These are phyloP conservation scores for Trachelus iudaicus DNA, from an alignment of 2,888 invertebrate species.

Conservation along the genomic window DNA sequence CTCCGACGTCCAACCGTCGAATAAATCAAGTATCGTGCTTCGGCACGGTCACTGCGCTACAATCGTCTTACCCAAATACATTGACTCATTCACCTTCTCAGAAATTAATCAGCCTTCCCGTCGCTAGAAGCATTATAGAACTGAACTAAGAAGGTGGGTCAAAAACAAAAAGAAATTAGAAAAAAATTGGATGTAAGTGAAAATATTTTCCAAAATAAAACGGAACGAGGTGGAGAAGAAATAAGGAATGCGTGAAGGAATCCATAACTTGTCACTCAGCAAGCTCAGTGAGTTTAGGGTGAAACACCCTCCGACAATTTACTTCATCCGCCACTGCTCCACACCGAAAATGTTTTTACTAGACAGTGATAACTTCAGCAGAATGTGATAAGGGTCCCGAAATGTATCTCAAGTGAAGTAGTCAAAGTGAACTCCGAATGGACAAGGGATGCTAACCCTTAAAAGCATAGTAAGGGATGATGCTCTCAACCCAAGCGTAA, in stretches of 20 bases:
- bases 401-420: background rate
- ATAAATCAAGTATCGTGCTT: background rate
- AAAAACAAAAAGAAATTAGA: background rate
- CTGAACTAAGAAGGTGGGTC: background rate
- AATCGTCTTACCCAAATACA: background rate
- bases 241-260: background rate
- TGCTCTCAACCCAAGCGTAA: background rate
- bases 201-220: background rate
- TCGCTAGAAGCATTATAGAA: background rate
- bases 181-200: background rate
- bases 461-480: background rate
- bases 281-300: background rate
- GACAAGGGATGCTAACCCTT: background rate
- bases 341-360: background rate
- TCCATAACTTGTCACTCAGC: background rate
- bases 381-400: background rate
- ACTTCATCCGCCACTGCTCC: background rate
- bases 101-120: background rate
- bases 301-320: background rate
- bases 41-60: background rate
- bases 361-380: background rate
- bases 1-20: background rate
- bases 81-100: background rate
- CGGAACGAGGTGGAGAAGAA: background rate
- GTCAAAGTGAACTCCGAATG: background rate